Evolutionary conservation across 2,797 vertebrate species (phyloP).

Genomic region (Enteromius afrohamiltoni): DNA sequence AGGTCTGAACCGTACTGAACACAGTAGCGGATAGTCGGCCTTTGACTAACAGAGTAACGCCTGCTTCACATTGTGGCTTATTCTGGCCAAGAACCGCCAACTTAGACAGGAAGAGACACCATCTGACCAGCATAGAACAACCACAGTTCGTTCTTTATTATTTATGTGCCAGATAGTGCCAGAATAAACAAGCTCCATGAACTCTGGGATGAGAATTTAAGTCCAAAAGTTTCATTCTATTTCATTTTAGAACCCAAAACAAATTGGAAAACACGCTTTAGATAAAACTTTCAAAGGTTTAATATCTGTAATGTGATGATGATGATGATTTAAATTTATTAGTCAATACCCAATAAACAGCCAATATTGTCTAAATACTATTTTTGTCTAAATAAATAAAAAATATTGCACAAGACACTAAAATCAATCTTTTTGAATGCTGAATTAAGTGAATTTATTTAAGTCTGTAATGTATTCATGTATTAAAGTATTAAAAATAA

Average conservation of each 20-base stretch:
- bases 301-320: neutral
- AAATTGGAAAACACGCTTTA: neutral
- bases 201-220: neutral
- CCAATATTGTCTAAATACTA: neutral
- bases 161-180: neutral
- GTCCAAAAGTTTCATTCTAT: neutral
- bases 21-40: neutral
- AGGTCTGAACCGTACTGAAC: neutral
- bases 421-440: neutral
- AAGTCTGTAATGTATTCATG: neutral
- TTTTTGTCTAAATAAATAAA: neutral
- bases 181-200: neutral
- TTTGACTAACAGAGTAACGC: neutral
- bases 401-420: neutral
- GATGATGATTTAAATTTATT: too few relatives aligned
- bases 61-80: slow-evolving; percentile 4
- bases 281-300: neutral
- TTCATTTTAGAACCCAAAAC: neutral
- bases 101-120: neutral
- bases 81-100: neutral
- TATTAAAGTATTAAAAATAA: neutral
- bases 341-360: neutral
- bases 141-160: neutral
- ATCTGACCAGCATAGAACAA: slow-evolving; percentile 2
- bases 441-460: neutral